Base-by-base conservation (phyloP, 1,140 invertebrate species). In the Leptinotarsa undecemlineata region DNA sequence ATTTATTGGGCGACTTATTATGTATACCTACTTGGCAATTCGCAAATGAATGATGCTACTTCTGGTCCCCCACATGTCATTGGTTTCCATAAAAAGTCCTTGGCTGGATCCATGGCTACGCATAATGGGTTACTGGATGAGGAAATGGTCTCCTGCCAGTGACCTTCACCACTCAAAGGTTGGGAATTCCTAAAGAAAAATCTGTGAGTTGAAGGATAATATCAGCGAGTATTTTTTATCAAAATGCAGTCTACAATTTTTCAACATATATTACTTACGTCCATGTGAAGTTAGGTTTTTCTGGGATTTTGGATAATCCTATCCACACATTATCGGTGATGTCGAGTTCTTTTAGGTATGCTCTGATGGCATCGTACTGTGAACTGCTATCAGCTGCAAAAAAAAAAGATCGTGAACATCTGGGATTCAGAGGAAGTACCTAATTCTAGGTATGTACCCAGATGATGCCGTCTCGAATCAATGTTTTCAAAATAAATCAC, bases 241-340 rank as follows among this genome's bases (percentile, higher is more conserved):
- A 57, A 57, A 4, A 17, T 57, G 14, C 14, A 57, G 6, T 2
- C 15, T 57, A 57, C n/a, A 3, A n/a, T 15, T 68, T 68, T 42
- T 42, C n/a, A 33, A 20, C 19, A 48, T 2, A 73, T 33, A 33
- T 23, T 48, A 90, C 91, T 89, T 87, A 92, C 92, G 90, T 91
- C 92, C 91, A 93, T 77, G 88, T 88, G 82, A 92, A 92, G 79
- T 89, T 88, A 68, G 89, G 87, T 78, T 90, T 89, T 73, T 90
- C 88, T 79, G 88, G 88, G 79, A 87, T 88, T 74, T 90, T 88
- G 80, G 91, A 92, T 72, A 93, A 87, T 75, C 92, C 92, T 81
- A 92, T 92, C 92, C 92, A 93, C 74, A 92, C 90, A 70, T 89
- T 90, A 79, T 89, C 90, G 47, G 88, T 88, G 66, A 92, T 91